A percentile compares a stretch with the other conserved stretches of the same genome.
Conservation (phyloP, 2,797 vertebrate genomes). For the Erithacus rubecula region DNA sequence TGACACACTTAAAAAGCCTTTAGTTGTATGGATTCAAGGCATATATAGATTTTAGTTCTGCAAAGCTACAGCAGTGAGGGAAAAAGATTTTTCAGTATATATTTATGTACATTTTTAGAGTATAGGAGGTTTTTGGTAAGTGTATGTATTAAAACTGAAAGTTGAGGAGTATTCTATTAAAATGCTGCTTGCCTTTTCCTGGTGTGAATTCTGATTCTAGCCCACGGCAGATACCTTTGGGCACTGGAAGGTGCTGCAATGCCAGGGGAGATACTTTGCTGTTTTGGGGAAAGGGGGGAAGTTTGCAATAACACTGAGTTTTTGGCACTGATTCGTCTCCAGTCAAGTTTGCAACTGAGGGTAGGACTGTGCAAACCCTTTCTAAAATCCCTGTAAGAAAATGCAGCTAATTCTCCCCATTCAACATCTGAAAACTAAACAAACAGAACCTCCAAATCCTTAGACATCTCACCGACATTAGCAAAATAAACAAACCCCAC, state of each 20-base stretch:
- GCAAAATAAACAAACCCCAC: slow-evolving; percentile 37
- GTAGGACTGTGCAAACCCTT: not conserved
- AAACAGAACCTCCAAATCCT: slow-evolving; percentile 24
- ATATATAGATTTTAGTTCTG: slow-evolving; percentile 22
- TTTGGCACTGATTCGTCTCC: not conserved
- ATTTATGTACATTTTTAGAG: slow-evolving; percentile 14
- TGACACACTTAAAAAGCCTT: slow-evolving; percentile 37
- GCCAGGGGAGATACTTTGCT: not conserved
- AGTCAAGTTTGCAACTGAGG: not conserved
- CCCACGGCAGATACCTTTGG: not conserved
- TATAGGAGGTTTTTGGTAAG: slow-evolving; percentile 41
- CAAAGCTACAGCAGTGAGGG: not conserved
- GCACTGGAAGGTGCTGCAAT: not conserved
- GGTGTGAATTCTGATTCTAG: not conserved
- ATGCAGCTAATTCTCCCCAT: not conserved
- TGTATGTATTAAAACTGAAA: not conserved
- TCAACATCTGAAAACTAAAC: slow-evolving; percentile 18
- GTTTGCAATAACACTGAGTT: not conserved
- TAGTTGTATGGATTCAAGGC: slow-evolving; percentile 10
- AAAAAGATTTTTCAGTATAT: slow-evolving; percentile 32
- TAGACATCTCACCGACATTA: not conserved
- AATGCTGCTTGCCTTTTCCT: not conserved
- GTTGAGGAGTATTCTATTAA: not conserved
- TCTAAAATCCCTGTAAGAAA: not conserved
- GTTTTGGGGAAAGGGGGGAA: not conserved